Base-by-base conservation (phyloP, 2,797 vertebrate genomes). In the Ambastaia sidthimunki region DNA sequence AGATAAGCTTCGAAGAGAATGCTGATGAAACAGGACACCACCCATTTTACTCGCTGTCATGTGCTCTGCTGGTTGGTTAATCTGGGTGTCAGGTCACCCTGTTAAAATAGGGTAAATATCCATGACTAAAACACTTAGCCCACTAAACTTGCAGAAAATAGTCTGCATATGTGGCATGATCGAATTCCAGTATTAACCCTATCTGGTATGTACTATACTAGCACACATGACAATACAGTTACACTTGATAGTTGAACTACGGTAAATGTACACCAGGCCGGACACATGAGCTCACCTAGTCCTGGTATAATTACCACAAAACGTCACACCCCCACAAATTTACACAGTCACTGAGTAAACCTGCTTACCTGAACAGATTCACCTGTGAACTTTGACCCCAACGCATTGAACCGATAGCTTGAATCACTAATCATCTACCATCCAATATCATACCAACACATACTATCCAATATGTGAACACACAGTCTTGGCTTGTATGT, bases 1-100 rank as follows among this genome's bases (percentile, higher is more conserved):
- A 71, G 84, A 91, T 89, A 90, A 91, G 88, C 89, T 90, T 82
- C 55, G 82, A 75, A 76, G 83, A 85, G 0, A 76, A 84, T 67
- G 74, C 83, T 75, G 85, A 84, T 81, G 88, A 82, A 90, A 92
- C 86, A 84, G 72, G 84, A 91, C 71, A 74, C 63, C 44, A 28
- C 44, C 10, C 69, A 18, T 10, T 60, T 76, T 74, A 71, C 41
- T 25, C 76, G 71, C 19, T 54, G 25, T 21, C 75, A 77, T 60
- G 41, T 41, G 65, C 5, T 77, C 1, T 25, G 34, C 44, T 77
- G 23, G 54, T 77, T 70, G 37, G 41, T 59, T 60, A 59, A 62
- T 62, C 71, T 54, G 28, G 47, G 57, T 78, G 68, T 71, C 25
- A 71, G 47, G 68, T 71, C 57, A 71, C 23, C 44, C 28, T 15